These are phyloP conservation scores for Brachyhypopomus gauderio DNA, from an alignment of 2,113 vertebrate genomes.

Conservation along the genomic window DNA sequence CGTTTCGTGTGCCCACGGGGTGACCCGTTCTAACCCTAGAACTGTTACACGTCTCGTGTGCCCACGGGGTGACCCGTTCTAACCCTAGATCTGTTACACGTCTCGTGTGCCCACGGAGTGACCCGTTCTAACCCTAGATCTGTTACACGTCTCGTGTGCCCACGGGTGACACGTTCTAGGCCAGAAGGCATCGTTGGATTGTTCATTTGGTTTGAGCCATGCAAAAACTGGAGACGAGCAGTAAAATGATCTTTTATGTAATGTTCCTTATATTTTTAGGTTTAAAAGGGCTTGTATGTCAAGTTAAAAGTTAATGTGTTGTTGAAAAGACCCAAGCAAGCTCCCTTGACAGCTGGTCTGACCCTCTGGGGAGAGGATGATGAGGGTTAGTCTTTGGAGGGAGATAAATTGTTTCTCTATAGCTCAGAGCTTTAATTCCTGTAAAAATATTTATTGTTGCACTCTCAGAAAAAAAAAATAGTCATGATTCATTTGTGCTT, in stretches of 20 bases:
- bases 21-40: slow-evolving; percentile 11
- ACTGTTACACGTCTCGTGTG: not conserved
- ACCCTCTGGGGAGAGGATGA: slow-evolving; percentile 12
- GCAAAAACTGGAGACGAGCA: not conserved
- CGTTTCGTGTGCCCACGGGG: not conserved
- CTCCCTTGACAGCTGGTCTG: slow-evolving; percentile 23
- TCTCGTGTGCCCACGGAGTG: not conserved
- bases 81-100: not conserved
- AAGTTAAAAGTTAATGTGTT: slow-evolving; percentile 32
- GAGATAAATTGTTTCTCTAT: slow-evolving; percentile 44
- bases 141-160: slow-evolving; percentile 17
- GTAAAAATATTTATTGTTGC: slow-evolving; percentile 43
- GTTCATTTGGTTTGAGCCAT: slow-evolving; percentile 10
- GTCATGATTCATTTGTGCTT: slow-evolving; percentile 31
- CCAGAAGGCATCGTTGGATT: not conserved
- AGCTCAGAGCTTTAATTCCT: slow-evolving; percentile 44
- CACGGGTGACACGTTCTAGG: not conserved
- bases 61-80: not conserved
- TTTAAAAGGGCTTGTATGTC: slow-evolving; percentile 21
- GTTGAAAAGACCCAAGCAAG: slow-evolving; percentile 27
- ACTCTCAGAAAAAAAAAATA: slow-evolving; percentile 12
- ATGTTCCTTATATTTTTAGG: not conserved
- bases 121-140: no score
- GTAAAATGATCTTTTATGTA: not conserved
- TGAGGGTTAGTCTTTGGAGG: slow-evolving; percentile 36